These are phyloP conservation scores for Platorchestia sp. DNA, from an alignment of 1,140 invertebrate genomes.

Conservation along the genomic window DNA sequence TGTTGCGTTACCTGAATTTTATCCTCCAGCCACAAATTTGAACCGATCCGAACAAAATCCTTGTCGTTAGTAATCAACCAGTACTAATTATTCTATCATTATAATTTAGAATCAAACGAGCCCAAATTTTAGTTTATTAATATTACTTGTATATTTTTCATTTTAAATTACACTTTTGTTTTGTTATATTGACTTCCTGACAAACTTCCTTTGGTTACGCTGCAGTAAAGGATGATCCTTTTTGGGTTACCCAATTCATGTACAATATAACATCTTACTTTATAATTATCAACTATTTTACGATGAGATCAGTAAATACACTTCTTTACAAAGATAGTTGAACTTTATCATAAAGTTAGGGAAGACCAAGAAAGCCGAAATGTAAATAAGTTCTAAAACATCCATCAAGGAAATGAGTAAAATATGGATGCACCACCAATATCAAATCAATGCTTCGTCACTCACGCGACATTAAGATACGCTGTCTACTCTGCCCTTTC, in stretches of 20 bases:
- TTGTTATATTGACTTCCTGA: neutral
- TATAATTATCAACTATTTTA: neutral
- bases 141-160: neutral
- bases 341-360: neutral
- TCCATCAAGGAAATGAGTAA: neutral
- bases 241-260: too few species aligned
- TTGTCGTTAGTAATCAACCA: neutral
- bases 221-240: too few species aligned
- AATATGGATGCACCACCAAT: neutral
- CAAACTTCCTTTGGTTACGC: too few species aligned
- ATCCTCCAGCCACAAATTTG: neutral
- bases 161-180: neutral
- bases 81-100: too few species aligned
- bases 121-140: neutral
- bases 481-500: neutral
- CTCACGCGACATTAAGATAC: neutral
- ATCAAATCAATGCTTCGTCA: neutral
- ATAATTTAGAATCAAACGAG: neutral
- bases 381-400: neutral
- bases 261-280: too few species aligned
- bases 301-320: neutral
- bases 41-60: neutral
- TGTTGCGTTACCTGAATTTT: neutral
- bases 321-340: neutral
- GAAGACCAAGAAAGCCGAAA: too few species aligned